Percentiles rank a stretch among this genome's conserved stretches.
Conservation (phyloP, 2,888 invertebrate species). For the Lissonota sp. region DNA sequence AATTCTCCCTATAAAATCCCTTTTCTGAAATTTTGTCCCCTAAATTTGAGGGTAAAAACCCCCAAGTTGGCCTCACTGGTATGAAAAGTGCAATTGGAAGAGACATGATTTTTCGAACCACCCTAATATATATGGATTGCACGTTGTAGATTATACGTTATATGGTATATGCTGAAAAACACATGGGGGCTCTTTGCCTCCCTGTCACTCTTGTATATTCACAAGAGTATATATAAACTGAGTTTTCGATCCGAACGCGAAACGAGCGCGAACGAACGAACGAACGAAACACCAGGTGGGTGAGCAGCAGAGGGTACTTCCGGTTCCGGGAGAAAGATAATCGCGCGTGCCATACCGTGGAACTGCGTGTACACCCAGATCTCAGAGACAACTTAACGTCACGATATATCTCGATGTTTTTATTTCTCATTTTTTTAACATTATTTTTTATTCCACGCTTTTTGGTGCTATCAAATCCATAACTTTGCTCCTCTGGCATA, state of each 20-base stretch:
- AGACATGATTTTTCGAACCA: too few species aligned
- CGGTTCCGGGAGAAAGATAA: slow-evolving; percentile 82
- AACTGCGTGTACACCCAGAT: slow-evolving; percentile 40
- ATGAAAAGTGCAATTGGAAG: too few species aligned
- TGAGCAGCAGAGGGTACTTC: slow-evolving; percentile 82
- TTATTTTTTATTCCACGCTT: not conserved
- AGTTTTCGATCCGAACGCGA: slow-evolving; percentile 55
- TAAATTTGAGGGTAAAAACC: too few species aligned
- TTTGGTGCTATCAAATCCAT: not conserved
- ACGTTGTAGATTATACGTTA: too few species aligned
- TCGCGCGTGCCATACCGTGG: slow-evolving; percentile 74
- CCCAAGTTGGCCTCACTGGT: too few species aligned
- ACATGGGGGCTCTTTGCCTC: slow-evolving; percentile 45
- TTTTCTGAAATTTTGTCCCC: too few species aligned
- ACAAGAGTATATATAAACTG: slow-evolving; percentile 5
- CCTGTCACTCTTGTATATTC: slow-evolving; percentile 38
- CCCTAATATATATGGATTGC: too few species aligned
- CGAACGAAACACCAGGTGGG: slow-evolving; percentile 79
- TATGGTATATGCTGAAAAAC: slow-evolving; percentile 36
- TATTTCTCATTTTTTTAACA: slow-evolving; percentile 20
- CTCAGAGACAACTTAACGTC: slow-evolving; percentile 35
- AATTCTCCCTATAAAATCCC: too few species aligned
- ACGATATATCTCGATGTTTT: slow-evolving; percentile 31
- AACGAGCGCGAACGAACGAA: slow-evolving; percentile 55
- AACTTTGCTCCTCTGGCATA: too few species aligned